These are phyloP conservation scores for Gallinago solitaria DNA, from an alignment of 2,797 vertebrate genomes.

Conservation along the genomic window DNA sequence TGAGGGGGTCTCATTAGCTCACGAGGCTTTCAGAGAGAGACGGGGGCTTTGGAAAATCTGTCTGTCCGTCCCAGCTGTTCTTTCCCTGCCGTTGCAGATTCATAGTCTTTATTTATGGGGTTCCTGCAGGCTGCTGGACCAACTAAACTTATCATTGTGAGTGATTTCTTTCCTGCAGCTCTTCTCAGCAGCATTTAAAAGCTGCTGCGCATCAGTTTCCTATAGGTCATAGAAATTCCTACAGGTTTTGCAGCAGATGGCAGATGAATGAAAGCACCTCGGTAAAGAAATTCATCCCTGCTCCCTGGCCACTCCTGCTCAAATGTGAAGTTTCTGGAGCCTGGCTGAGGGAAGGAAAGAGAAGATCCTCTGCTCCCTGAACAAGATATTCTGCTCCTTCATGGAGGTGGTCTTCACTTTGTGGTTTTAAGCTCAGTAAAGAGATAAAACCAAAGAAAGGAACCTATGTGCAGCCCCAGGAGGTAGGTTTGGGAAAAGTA, in stretches of 20 bases:
- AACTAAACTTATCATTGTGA: conserved; percentile 35
- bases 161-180: conserved; percentile 44
- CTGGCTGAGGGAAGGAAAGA: not conserved
- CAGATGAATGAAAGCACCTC: not conserved
- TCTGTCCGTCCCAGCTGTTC: not conserved
- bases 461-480: not conserved
- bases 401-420: not conserved
- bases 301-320: not conserved
- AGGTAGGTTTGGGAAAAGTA: not conserved
- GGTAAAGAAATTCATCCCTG: not conserved
- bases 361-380: not conserved
- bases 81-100: not conserved
- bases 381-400: not conserved
- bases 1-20: not conserved
- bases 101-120: not conserved
- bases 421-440: not conserved
- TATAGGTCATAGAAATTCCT: conserved; percentile 33
- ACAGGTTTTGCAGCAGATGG: conserved; percentile 57
- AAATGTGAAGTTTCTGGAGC: not conserved
- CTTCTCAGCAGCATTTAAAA: conserved; percentile 12
- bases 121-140: not conserved
- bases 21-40: not conserved
- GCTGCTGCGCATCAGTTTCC: not conserved
- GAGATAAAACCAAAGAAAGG: not conserved
- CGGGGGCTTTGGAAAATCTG: not conserved